Base-by-base conservation (phyloP, 2,888 invertebrate species). In the Leistus spinibarbis region DNA sequence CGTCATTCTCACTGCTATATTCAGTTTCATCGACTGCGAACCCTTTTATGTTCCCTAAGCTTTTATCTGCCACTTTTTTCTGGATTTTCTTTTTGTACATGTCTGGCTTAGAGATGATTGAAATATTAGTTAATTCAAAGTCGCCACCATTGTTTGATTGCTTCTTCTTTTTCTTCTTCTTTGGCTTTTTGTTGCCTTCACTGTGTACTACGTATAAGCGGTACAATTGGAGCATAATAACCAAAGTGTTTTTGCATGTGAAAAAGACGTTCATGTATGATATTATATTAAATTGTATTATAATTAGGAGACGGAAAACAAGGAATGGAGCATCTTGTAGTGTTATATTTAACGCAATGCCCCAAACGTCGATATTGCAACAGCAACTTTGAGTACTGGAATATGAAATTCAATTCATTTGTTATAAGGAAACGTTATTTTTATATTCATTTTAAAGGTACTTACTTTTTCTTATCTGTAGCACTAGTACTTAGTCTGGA, bases 251-350 rank as follows among this genome's bases (percentile, higher is more conserved):
- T 86, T 96, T 94, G 86, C 96, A 96, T 0, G 97, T 97, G 86
- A 98, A 98, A 87, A 98, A 98, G 19, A 97, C 94, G 84, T 97
- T 97, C 92, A 97, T 97, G 82, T 98, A 97, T 81, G 94, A 96
- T 79, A 96, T 93, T 27, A 97, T 95, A 78, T 92, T 90, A 84
- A 95, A 97, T 81, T 95, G 93, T 9, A 93, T 90, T 76, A 98
- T 96, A 62, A 98, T 91, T 24, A 96, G 89, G 1, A 97, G 88
- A 0, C 97, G 87, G 83, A 97, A 95, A 0, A 94, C 93, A 5
- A 97, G 86, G 85, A 96, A 97, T 0, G 97, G 96, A 0, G 94
- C 95, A 82, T 97, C 96, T 84, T 94, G 92, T 0, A 97, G 88
- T 0, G 93, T 89, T 78, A 97, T 96, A 81, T 96, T 96, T 82